Conservation (phyloP, 1,140 invertebrate species). For the Tetramorium simillimum region DNA sequence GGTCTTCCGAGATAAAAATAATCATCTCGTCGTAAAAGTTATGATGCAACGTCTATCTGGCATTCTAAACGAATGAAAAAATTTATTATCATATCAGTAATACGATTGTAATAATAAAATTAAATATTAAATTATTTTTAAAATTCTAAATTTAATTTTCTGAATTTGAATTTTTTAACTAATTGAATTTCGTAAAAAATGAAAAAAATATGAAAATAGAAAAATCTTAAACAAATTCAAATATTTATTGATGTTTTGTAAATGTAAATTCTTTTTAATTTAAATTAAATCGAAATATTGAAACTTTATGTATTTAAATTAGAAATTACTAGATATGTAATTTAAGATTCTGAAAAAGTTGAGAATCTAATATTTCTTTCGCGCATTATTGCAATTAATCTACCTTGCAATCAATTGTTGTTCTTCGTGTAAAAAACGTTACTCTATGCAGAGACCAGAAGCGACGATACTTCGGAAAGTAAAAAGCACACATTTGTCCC, state of each 20-base stretch:
- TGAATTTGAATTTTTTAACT: background rate
- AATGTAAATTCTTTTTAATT: background rate
- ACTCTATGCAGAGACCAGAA: background rate
- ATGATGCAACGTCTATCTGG: background rate
- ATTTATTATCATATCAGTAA: background rate
- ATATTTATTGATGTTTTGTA: background rate
- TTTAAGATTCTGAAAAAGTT: background rate
- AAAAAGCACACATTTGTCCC: background rate
- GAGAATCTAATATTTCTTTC: background rate
- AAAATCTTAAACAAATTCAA: background rate
- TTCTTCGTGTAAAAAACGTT: background rate
- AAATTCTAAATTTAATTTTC: background rate
- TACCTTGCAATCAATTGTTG: background rate
- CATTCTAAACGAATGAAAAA: background rate
- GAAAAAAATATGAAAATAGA: background rate
- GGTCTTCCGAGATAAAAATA: background rate
- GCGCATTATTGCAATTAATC: background rate
- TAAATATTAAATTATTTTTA: background rate
- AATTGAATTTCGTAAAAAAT: background rate
- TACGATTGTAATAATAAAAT: background rate
- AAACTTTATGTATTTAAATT: too few species aligned
- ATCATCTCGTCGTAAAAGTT: background rate
- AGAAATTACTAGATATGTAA: background rate
- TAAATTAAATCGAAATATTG: background rate
- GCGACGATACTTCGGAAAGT: background rate